phyloP scores from a whole-genome alignment of 2,888 invertebrate genomes.

The Dastarcus helophoroides region DNA sequence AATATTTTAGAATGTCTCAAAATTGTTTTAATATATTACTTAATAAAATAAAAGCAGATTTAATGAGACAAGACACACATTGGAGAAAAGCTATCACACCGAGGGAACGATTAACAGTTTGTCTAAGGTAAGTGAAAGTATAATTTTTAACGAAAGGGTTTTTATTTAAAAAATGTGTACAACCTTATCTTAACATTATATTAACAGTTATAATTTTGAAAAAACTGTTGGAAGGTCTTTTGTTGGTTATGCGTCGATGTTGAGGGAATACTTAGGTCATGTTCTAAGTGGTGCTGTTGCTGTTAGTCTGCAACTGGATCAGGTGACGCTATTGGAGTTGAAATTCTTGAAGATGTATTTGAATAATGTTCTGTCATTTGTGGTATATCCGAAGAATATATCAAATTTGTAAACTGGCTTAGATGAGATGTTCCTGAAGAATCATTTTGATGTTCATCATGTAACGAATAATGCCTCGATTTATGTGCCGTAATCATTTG shows the following conservation, averaged over 20 bases:
- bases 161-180: no score
- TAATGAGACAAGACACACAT: constrained; percentile 10
- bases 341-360: no score
- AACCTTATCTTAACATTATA: no score
- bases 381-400: constrained; percentile 3
- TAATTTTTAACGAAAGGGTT: not conserved
- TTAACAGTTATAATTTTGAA: no score
- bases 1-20: constrained; percentile 13
- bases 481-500: constrained; percentile 8
- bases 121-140: constrained; percentile 11
- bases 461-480: not conserved
- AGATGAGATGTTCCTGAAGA: constrained; percentile 2
- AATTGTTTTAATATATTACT: constrained; percentile 7
- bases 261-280: no score
- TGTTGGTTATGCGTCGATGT: no score
- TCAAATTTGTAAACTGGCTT: constrained; percentile 1
- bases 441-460: constrained; percentile 1
- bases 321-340: no score
- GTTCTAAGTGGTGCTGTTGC: no score
- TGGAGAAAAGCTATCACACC: constrained; percentile 10
- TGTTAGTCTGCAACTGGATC: no score
- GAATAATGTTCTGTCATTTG: no score
- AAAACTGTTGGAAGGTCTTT: no score
- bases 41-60: constrained; percentile 6
- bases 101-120: constrained; percentile 11